Evolutionary conservation across 2,113 vertebrate genomes (phyloP).

Genomic region (Danionella cerebrum): DNA sequence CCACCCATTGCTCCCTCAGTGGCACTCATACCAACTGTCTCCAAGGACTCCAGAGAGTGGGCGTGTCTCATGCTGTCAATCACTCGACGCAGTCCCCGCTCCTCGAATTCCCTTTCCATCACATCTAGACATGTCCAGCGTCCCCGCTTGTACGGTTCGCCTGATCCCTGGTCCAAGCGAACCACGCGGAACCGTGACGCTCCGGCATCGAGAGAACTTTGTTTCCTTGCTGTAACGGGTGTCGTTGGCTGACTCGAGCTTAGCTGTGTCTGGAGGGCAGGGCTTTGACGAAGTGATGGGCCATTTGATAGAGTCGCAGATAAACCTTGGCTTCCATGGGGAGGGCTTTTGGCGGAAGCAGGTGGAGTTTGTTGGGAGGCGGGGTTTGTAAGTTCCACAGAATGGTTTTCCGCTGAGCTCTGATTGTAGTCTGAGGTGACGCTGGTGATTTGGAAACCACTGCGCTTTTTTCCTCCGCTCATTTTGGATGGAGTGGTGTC

Average conservation of each 20-base stretch:
- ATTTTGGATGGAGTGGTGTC: constrained; percentile 43
- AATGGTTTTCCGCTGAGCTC: not conserved
- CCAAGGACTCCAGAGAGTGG: constrained; percentile 75
- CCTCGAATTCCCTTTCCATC: constrained; percentile 61
- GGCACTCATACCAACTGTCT: constrained; percentile 50
- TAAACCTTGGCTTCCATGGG: constrained; percentile 11
- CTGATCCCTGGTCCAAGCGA: constrained; percentile 64
- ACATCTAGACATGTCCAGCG: constrained; percentile 80
- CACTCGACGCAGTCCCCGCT: constrained; percentile 49
- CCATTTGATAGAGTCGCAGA: constrained; percentile 36
- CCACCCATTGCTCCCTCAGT: constrained; percentile 19
- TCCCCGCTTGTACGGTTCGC: constrained; percentile 68
- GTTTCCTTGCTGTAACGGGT: constrained; percentile 45
- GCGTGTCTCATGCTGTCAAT: constrained; percentile 70
- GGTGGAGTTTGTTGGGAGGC: not conserved
- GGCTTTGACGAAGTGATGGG: constrained; percentile 18
- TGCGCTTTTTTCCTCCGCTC: constrained; percentile 74
- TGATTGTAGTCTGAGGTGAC: constrained; percentile 72
- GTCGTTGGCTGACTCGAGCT: constrained; percentile 59
- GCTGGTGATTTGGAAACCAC: constrained; percentile 85
- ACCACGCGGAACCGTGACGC: constrained; percentile 75
- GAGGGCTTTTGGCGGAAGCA: not conserved
- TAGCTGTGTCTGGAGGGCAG: constrained; percentile 23
- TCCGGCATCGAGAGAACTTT: constrained; percentile 36
- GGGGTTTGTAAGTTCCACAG: not conserved